These are phyloP conservation scores for Diachrysia chrysitis DNA, from an alignment of 2,888 invertebrate genomes.

Conservation along the genomic window DNA sequence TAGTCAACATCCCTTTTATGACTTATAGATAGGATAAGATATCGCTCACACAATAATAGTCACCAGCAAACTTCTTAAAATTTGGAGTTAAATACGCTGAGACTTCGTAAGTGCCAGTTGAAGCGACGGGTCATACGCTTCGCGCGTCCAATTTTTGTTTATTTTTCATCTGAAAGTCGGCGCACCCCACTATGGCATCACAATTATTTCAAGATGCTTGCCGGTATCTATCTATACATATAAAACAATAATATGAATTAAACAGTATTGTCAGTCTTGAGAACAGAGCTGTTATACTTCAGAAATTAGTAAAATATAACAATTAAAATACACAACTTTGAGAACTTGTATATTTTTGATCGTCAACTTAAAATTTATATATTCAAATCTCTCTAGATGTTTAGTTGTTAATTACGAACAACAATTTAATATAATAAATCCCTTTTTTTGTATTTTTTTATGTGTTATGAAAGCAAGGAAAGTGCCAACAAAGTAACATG, in stretches of 20 bases:
- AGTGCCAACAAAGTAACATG: too few relatives aligned
- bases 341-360: background rate
- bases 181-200: too few relatives aligned
- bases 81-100: too few relatives aligned
- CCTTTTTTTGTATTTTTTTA: too few relatives aligned
- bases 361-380: background rate
- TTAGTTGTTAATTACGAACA: background rate
- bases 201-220: background rate
- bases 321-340: background rate
- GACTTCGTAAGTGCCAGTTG: too few relatives aligned
- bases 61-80: background rate
- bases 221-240: background rate
- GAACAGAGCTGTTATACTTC: background rate
- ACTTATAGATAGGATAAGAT: too few relatives aligned
- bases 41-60: background rate
- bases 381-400: background rate
- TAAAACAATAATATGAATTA: background rate
- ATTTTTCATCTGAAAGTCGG: too few relatives aligned
- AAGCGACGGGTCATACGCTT: too few relatives aligned
- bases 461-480: too few relatives aligned
- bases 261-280: background rate
- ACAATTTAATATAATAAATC: too few relatives aligned
- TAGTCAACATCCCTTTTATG: too few relatives aligned
- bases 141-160: too few relatives aligned
- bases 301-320: background rate